Conservation (phyloP, 2,888 invertebrate species). For the Atherix ibis region DNA sequence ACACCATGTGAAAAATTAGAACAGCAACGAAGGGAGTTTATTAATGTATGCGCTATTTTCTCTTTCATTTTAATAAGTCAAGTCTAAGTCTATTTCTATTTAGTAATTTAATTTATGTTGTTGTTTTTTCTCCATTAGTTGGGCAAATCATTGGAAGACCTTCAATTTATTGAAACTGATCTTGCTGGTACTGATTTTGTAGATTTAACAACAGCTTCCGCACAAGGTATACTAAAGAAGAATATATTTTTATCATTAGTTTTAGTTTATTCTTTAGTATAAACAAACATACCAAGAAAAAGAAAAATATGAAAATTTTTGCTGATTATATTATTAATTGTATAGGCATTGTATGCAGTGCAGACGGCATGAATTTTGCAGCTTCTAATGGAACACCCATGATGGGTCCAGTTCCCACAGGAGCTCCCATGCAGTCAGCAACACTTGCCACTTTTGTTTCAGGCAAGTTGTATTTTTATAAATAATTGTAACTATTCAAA, state of each 20-base stretch:
- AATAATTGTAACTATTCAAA: neutral
- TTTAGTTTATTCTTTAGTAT: neutral
- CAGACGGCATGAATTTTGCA: constrained; percentile 23
- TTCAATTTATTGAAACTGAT: constrained; percentile 14
- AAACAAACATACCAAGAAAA: neutral
- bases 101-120: too few relatives aligned
- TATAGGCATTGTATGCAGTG: constrained; percentile 30
- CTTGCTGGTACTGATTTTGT: constrained; percentile 14
- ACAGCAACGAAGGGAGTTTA: constrained; percentile 13
- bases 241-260: neutral
- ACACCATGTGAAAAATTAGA: constrained; percentile 12
- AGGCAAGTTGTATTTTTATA: constrained; percentile 11
- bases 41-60: neutral
- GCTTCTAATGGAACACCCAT: constrained; percentile 16
- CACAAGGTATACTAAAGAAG: constrained; percentile 12
- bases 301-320: neutral
- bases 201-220: constrained; percentile 14
- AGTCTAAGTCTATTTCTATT: too few relatives aligned
- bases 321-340: constrained; percentile 3
- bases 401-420: constrained; percentile 19
- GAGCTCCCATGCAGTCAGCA: constrained; percentile 14
- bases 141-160: constrained; percentile 14
- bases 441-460: constrained; percentile 13
- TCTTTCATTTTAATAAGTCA: neutral
- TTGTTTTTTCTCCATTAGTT: too few relatives aligned